These are phyloP conservation scores for Drosophila orena DNA, from an alignment of 1,140 invertebrate genomes.

Conservation along the genomic window DNA sequence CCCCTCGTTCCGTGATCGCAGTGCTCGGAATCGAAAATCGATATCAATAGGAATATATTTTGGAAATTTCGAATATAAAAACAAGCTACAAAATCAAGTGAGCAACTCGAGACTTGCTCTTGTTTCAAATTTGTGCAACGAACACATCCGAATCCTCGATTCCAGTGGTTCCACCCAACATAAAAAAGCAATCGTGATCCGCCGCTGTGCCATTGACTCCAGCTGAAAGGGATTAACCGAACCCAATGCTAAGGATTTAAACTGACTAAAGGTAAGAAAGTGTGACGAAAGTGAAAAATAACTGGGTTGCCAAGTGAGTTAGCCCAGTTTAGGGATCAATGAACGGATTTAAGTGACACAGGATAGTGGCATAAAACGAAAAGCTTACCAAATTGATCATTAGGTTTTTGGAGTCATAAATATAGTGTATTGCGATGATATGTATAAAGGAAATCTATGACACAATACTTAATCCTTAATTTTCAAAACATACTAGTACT, in stretches of 20 bases:
- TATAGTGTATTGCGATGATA: no score
- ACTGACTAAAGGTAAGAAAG: slow-evolving; percentile 58
- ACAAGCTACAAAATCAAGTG: slow-evolving; percentile 45
- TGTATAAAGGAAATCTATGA: no score
- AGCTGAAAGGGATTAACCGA: slow-evolving; percentile 56
- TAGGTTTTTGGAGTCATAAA: not conserved
- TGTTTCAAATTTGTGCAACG: slow-evolving; percentile 61
- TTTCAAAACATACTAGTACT: no score
- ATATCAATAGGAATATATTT: slow-evolving; percentile 9
- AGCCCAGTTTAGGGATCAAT: not conserved
- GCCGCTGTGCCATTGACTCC: slow-evolving; percentile 60
- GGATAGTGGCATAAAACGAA: not conserved
- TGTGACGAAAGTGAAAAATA: not conserved
- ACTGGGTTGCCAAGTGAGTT: not conserved
- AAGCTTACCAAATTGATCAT: not conserved
- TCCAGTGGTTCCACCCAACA: slow-evolving; percentile 12
- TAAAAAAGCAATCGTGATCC: slow-evolving; percentile 26
- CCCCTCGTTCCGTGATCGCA: slow-evolving; percentile 30
- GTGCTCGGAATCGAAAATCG: slow-evolving; percentile 16
- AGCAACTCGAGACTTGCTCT: slow-evolving; percentile 50
- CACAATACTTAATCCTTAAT: no score
- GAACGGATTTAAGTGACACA: not conserved
- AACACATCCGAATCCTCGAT: slow-evolving; percentile 41
- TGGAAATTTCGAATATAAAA: slow-evolving; percentile 10
- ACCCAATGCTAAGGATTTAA: slow-evolving; percentile 56